Conservation (phyloP, 2,797 vertebrate species). For the Malacoctenus gilli region DNA sequence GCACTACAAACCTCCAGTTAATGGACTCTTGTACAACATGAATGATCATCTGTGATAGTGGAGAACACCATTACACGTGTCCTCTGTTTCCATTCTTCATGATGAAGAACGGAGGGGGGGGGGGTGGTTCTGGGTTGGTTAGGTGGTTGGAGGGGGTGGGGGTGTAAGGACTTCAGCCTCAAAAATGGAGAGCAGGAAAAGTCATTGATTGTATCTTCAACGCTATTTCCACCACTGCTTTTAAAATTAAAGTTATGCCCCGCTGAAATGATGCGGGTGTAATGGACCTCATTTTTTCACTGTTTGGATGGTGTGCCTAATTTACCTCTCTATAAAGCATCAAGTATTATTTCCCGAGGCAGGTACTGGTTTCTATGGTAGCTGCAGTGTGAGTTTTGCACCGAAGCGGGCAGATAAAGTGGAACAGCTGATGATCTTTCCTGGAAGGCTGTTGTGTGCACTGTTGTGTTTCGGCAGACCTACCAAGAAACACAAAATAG, state of each 20-base stretch:
- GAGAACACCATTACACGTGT: constrained; percentile 55
- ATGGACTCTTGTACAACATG: constrained; percentile 56
- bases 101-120: constrained; percentile 12
- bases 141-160: neutral
- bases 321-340: constrained; percentile 12
- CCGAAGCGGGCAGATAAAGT: neutral
- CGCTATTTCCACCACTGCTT: constrained; percentile 26
- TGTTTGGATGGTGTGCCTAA: constrained; percentile 9
- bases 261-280: constrained; percentile 10
- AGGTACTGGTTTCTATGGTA: constrained; percentile 1
- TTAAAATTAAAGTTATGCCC: constrained; percentile 38
- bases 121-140: neutral
- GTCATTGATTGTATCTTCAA: constrained; percentile 31
- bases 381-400: neutral
- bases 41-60: constrained; percentile 51
- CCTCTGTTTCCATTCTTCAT: constrained; percentile 49
- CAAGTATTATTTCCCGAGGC: constrained; percentile 3
- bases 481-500: constrained; percentile 4
- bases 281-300: constrained; percentile 27
- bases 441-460: neutral
- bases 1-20: constrained; percentile 51
- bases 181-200: constrained; percentile 18
- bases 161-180: constrained; percentile 2
- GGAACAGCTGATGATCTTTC: neutral
- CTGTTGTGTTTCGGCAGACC: constrained; percentile 8